Percentiles rank a stretch among this genome's conserved stretches.
phyloP scores from a whole-genome alignment of 1,140 invertebrate genomes.

The Ladona fulva region DNA sequence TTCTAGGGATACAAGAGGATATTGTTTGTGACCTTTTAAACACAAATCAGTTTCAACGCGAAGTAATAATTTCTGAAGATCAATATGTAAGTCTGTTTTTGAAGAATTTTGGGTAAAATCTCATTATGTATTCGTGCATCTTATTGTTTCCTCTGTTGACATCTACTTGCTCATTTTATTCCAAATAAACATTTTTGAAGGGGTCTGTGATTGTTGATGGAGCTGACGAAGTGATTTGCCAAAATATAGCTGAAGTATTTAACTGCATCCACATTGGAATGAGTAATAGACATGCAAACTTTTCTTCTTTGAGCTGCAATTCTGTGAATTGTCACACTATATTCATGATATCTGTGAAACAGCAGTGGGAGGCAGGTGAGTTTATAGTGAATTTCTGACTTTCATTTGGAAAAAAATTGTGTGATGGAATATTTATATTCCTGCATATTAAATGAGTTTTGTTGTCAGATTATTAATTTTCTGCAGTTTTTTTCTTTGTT shows the following conservation, averaged over 20 bases:
- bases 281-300: slow-evolving; percentile 29
- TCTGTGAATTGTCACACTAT: slow-evolving; percentile 41
- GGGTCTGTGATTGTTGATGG: slow-evolving; percentile 15
- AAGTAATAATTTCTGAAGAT: slow-evolving; percentile 5
- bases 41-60: slow-evolving; percentile 11
- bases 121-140: too few relatives aligned
- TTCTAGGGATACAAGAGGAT: slow-evolving; percentile 6
- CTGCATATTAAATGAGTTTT: too few relatives aligned
- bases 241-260: slow-evolving; percentile 33
- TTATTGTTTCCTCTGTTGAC: too few relatives aligned
- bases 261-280: slow-evolving; percentile 37
- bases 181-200: background rate
- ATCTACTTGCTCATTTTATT: too few relatives aligned
- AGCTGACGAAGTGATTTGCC: slow-evolving; percentile 31
- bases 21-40: slow-evolving; percentile 12
- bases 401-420: too few relatives aligned
- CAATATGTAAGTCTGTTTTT: background rate
- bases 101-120: background rate
- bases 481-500: too few relatives aligned
- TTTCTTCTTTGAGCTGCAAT: slow-evolving; percentile 20
- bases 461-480: too few relatives aligned
- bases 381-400: background rate
- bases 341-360: slow-evolving; percentile 57
- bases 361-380: slow-evolving; percentile 45
- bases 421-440: too few relatives aligned